Percentiles rank a stretch among this genome's conserved stretches.
Evolutionary conservation across 92 coral and sea anemone genomes (phyloP).

Genomic region (Zoanthus sociatus): DNA sequence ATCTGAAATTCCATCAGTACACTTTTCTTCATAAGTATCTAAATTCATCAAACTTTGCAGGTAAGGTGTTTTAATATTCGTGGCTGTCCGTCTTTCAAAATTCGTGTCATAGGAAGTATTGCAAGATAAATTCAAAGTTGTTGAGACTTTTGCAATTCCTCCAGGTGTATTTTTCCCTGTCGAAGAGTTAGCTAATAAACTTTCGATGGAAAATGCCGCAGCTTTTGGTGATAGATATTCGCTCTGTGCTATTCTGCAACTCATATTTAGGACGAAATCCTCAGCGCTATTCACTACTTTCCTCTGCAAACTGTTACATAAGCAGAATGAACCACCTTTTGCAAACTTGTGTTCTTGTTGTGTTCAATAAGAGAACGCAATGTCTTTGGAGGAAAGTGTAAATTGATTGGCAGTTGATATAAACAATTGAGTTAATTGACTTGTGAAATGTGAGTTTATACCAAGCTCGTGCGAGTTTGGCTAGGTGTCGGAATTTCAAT

Average conservation of each 20-base stretch:
- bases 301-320: constrained; percentile 44
- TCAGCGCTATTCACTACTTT: too few species aligned
- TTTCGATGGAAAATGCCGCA: constrained; percentile 86
- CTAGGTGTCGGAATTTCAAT: constrained; percentile 82
- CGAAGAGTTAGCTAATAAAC: constrained; percentile 49
- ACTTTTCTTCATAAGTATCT: not conserved
- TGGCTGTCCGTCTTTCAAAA: constrained; percentile 11
- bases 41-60: not conserved
- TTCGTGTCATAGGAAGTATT: not conserved
- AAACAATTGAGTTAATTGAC: constrained; percentile 83
- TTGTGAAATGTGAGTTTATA: constrained; percentile 69
- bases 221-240: constrained; percentile 82
- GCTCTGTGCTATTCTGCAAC: constrained; percentile 25
- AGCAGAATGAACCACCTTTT: constrained; percentile 66
- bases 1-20: not conserved
- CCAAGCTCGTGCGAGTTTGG: constrained; percentile 64
- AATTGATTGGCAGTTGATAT: constrained; percentile 80
- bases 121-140: not conserved
- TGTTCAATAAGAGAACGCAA: constrained; percentile 57
- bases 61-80: not conserved
- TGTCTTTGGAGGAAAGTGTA: constrained; percentile 68
- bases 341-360: constrained; percentile 60
- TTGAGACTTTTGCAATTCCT: constrained; percentile 37
- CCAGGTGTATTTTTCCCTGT: constrained; percentile 28
- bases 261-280: constrained; percentile 27